phyloP scores from a whole-genome alignment of 2,113 vertebrate genomes.

The Rhinichthys klamathensis region DNA sequence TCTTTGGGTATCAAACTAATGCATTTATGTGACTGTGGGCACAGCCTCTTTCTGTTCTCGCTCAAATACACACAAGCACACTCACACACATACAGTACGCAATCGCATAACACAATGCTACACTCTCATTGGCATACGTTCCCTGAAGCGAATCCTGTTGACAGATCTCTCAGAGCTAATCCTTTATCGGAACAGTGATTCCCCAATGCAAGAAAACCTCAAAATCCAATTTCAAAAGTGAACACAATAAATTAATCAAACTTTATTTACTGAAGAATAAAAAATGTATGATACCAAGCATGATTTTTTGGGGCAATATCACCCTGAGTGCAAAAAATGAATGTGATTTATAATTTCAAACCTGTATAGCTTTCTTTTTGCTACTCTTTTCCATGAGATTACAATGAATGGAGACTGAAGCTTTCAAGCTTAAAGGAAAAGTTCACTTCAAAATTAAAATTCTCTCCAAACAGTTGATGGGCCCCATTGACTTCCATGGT shows the following conservation, averaged over 20 bases:
- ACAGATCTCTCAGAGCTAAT: conserved; percentile 52
- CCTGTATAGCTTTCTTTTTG: not conserved
- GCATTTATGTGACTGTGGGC: not conserved
- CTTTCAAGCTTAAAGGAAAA: not conserved
- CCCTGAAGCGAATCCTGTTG: conserved; percentile 35
- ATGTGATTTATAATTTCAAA: not conserved
- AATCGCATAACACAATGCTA: not conserved
- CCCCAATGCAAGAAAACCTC: conserved; percentile 22
- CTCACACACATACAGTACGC: conserved; percentile 15
- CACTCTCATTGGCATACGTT: conserved; percentile 30
- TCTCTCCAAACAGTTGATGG: too few species aligned
- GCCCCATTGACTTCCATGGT: too few species aligned
- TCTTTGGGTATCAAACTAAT: not conserved
- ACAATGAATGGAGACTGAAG: not conserved
- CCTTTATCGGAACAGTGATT: conserved; percentile 43
- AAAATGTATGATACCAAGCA: not conserved
- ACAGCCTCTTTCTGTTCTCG: not conserved
- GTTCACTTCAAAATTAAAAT: too few species aligned
- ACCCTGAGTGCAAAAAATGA: not conserved
- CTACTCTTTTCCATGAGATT: not conserved
- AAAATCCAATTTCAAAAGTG: conserved; percentile 22
- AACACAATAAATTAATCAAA: conserved; percentile 15
- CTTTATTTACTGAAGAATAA: conserved; percentile 7
- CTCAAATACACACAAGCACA: conserved; percentile 33
- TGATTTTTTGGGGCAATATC: not conserved